Base-by-base conservation (phyloP, 2,113 vertebrate genomes). In the Mirza zaza region DNA sequence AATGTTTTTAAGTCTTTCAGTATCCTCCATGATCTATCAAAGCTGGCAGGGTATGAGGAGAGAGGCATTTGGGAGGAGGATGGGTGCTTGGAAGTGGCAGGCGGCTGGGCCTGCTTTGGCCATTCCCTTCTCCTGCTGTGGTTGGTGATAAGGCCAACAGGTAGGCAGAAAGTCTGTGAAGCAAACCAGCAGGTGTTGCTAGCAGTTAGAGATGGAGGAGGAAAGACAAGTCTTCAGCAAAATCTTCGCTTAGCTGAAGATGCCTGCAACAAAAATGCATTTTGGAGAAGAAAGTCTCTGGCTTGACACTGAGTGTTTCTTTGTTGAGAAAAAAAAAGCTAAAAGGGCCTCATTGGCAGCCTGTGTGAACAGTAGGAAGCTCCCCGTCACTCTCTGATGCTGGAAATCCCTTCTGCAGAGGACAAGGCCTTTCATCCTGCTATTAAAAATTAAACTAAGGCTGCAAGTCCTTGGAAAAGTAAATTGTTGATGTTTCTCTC, bases 1-100 rank as follows among this genome's bases (percentile, higher is more conserved):
- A 88, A 23, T 86, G n/a, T 55, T 84, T 95, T 84, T 27, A 29
- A n/a, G 39, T 65, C n/a, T 95, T n/a, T 77, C 27, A 94, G 5
- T 12, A 45, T 82, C 36, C 5, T 89, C 27, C 14, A 0, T 15
- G 25, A 95, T 76, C 65, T 67, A 27, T 57, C 39, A 87, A 8
- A 71, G 8, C 17, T 52, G 23, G 23, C 17, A 57, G 77, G 29
- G 39, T 27, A 75, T 63, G 59, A 42, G 7, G 36, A 75, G 87
- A 77, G 61, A 90, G 34, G 4, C 63, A 45, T 79, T 55, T 80
- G 45, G 68, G n/a, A 93, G 61, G 39, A 83, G 29, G 67, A 10
- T 36, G 52, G 27, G 32, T 55, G 29, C 25, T 23, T 87, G 71
- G 36, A 92, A 42, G 15, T 61, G 89, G 23, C 29, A 80, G 48